Percentiles rank a stretch among this genome's conserved stretches.
Evolutionary conservation across 2,888 invertebrate species (phyloP).

Genomic region (Amphipoea oculea): DNA sequence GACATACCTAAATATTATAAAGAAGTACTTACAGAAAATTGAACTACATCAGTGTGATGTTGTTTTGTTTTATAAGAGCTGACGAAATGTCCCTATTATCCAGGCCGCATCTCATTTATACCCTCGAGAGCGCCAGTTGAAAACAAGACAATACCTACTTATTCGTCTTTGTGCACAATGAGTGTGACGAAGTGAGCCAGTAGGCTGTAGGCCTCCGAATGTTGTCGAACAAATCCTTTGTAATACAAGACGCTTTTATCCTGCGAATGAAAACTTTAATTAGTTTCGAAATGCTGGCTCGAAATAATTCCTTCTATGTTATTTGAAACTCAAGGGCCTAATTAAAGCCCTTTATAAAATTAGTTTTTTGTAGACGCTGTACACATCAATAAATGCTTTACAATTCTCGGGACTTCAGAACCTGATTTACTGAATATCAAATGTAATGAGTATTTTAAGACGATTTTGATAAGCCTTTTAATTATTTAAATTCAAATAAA

Average conservation of each 20-base stretch:
- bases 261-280: slow-evolving; percentile 83
- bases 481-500: slow-evolving; percentile 15
- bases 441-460: slow-evolving; percentile 21
- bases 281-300: slow-evolving; percentile 73
- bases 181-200: slow-evolving; percentile 72
- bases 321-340: slow-evolving; percentile 66
- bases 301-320: slow-evolving; percentile 68
- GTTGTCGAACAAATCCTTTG: slow-evolving; percentile 81
- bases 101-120: slow-evolving; percentile 71
- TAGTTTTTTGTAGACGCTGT: slow-evolving; percentile 34
- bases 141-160: slow-evolving; percentile 79
- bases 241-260: slow-evolving; percentile 76
- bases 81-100: slow-evolving; percentile 66
- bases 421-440: neutral
- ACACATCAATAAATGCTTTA: slow-evolving; percentile 32
- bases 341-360: slow-evolving; percentile 57
- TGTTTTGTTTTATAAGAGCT: slow-evolving; percentile 60
- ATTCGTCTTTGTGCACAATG: slow-evolving; percentile 74
- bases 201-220: slow-evolving; percentile 68
- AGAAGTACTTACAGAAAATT: slow-evolving; percentile 40
- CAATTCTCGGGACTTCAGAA: slow-evolving; percentile 20
- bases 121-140: slow-evolving; percentile 68
- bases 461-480: neutral
- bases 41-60: slow-evolving; percentile 42
- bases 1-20: slow-evolving; percentile 25